These are phyloP conservation scores for Triplophysa dalaica DNA, from an alignment of 2,113 vertebrate species.

Conservation along the genomic window DNA sequence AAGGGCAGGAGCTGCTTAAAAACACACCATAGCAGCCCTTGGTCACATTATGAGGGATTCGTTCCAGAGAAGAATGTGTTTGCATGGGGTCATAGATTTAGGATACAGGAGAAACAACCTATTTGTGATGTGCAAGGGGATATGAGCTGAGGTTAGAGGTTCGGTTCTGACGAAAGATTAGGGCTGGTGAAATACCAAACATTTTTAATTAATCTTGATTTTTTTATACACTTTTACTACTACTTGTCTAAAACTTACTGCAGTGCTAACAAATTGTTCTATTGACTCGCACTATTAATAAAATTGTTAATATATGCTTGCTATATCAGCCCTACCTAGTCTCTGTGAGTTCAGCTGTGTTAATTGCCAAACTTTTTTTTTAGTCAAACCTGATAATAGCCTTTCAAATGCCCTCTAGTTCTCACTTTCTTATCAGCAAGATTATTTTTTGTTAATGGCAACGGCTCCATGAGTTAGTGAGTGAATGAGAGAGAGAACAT, in stretches of 20 bases:
- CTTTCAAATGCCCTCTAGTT: not conserved
- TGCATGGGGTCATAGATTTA: slow-evolving; percentile 3
- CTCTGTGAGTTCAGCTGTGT: not conserved
- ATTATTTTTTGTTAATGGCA: not conserved
- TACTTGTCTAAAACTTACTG: too few species aligned
- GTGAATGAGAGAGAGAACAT: not conserved
- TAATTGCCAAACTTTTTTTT: not conserved
- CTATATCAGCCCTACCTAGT: too few species aligned
- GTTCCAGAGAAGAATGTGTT: slow-evolving; percentile 17
- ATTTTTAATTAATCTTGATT: too few species aligned
- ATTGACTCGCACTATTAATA: too few species aligned
- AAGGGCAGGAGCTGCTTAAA: slow-evolving; percentile 34
- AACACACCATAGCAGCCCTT: slow-evolving; percentile 24
- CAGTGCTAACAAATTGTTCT: too few species aligned
- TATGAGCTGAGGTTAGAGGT: not conserved
- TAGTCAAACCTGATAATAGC: slow-evolving; percentile 9
- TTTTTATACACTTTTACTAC: too few species aligned
- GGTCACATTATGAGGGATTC: slow-evolving; percentile 5
- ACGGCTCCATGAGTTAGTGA: not conserved
- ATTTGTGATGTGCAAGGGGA: not conserved
- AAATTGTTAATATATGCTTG: too few species aligned
- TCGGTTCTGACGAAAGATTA: not conserved
- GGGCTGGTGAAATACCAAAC: not conserved
- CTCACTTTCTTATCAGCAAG: not conserved
- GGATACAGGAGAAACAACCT: slow-evolving; percentile 10